A percentile compares a stretch with the other conserved stretches of the same genome.
phyloP scores from a whole-genome alignment of 2,113 vertebrate genomes.

The Chaetodon auriga region DNA sequence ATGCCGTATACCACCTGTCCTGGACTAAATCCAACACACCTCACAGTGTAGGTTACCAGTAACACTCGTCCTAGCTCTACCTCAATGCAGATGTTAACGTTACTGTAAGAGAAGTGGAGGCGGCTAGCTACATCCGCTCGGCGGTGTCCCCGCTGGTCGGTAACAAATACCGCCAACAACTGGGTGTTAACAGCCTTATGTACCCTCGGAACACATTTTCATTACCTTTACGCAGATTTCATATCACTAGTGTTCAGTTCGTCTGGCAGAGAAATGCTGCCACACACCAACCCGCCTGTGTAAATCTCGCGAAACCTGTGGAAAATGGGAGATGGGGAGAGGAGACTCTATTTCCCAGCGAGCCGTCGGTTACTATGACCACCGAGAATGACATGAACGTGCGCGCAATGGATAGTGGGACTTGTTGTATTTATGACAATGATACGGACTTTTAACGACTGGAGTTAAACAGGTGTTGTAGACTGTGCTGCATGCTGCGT shows the following conservation, averaged over 20 bases:
- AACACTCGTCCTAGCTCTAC: slow-evolving; percentile 50
- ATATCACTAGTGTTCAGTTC: slow-evolving; percentile 71
- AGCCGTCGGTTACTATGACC: not conserved
- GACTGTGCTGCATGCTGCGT: not conserved
- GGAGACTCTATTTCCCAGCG: slow-evolving; percentile 65
- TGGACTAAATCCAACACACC: slow-evolving; percentile 52
- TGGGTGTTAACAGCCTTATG: not conserved
- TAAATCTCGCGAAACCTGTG: slow-evolving; percentile 79
- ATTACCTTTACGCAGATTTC: slow-evolving; percentile 81
- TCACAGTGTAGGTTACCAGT: slow-evolving; percentile 37
- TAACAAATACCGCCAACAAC: slow-evolving; percentile 19
- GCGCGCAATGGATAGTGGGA: slow-evolving; percentile 59
- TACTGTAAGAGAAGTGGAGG: slow-evolving; percentile 52
- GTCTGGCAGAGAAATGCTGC: slow-evolving; percentile 65
- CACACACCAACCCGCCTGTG: slow-evolving; percentile 64
- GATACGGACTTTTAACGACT: not conserved
- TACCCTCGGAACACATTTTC: not conserved
- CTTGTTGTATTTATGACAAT: slow-evolving; percentile 23
- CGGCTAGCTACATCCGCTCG: slow-evolving; percentile 53
- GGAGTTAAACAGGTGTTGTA: not conserved
- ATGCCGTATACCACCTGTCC: slow-evolving; percentile 40
- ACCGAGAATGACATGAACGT: not conserved
- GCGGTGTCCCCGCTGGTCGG: slow-evolving; percentile 7
- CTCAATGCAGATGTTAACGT: slow-evolving; percentile 74
- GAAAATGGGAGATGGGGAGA: slow-evolving; percentile 47